A percentile compares a stretch with the other conserved stretches of the same genome.
Conservation (phyloP, 2,888 invertebrate genomes). For the Emmelina monodactyla region DNA sequence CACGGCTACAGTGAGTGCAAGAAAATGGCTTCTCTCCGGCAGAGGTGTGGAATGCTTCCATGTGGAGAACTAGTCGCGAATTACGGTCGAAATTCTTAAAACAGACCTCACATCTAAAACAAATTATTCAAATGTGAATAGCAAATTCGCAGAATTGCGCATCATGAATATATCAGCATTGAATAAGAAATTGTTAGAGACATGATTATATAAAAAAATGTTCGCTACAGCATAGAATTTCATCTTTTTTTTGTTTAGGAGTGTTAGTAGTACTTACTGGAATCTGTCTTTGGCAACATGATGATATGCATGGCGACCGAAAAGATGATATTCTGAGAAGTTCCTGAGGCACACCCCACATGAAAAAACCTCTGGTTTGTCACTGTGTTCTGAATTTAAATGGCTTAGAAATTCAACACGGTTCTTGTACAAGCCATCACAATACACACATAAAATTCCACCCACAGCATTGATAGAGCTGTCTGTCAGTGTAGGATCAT, state of each 20-base stretch:
- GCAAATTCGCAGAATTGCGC: too few species aligned
- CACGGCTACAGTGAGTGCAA: not conserved
- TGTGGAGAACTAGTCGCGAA: not conserved
- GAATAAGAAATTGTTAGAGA: too few species aligned
- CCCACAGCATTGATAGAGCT: constrained; percentile 45
- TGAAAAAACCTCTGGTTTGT: constrained; percentile 46
- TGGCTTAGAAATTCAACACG: constrained; percentile 62
- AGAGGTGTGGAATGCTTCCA: not conserved
- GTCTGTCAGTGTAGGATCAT: constrained; percentile 31
- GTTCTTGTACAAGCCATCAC: constrained; percentile 53
- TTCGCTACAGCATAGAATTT: not conserved
- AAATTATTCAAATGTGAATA: not conserved
- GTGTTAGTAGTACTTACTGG: not conserved
- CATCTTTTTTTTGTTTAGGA: not conserved
- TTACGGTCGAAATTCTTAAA: not conserved
- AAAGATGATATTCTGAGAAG: constrained; percentile 58
- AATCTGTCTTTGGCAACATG: constrained; percentile 27
- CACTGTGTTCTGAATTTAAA: constrained; percentile 46
- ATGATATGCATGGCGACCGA: constrained; percentile 63
- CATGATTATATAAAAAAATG: too few species aligned
- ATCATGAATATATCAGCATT: too few species aligned
- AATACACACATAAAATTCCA: constrained; percentile 62
- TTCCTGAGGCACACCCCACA: constrained; percentile 66
- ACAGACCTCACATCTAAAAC: constrained; percentile 8
- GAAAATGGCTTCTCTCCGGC: not conserved